Conservation (phyloP, 2,113 vertebrate species). For the Dissostichus mawsoni region DNA sequence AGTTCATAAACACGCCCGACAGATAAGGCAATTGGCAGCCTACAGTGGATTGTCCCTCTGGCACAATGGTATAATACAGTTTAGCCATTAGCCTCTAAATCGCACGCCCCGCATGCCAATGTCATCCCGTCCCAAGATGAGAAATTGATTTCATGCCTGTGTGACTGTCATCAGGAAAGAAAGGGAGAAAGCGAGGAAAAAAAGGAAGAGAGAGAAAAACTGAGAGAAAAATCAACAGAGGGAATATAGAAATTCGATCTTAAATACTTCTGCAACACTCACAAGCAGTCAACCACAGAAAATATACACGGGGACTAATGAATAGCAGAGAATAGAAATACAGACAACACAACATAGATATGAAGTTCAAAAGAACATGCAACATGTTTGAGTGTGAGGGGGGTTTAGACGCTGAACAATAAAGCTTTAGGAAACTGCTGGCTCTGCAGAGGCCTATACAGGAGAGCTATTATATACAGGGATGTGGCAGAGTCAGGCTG, state of each 20-base stretch:
- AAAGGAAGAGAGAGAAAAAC: constrained; percentile 9
- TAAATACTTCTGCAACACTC: constrained; percentile 8
- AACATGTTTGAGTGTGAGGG: constrained; percentile 54
- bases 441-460: constrained; percentile 64
- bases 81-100: constrained; percentile 64
- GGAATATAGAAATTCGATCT: constrained; percentile 15
- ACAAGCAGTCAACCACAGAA: background rate
- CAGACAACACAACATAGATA: constrained; percentile 10
- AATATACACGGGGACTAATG: constrained; percentile 12
- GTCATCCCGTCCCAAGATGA: constrained; percentile 69
- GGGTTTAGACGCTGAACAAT: constrained; percentile 46
- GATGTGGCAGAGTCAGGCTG: constrained; percentile 47
- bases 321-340: background rate
- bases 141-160: constrained; percentile 73
- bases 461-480: constrained; percentile 56
- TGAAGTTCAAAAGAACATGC: constrained; percentile 61
- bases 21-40: constrained; percentile 47
- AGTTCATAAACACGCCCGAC: constrained; percentile 45
- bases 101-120: constrained; percentile 58
- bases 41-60: constrained; percentile 45
- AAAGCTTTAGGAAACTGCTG: constrained; percentile 70
- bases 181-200: constrained; percentile 5
- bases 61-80: constrained; percentile 46
- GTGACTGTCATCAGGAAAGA: constrained; percentile 56
- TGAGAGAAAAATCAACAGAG: background rate